Evolutionary conservation across 1,140 invertebrate genomes (phyloP).

Genomic region (Cataglyphis hispanica): DNA sequence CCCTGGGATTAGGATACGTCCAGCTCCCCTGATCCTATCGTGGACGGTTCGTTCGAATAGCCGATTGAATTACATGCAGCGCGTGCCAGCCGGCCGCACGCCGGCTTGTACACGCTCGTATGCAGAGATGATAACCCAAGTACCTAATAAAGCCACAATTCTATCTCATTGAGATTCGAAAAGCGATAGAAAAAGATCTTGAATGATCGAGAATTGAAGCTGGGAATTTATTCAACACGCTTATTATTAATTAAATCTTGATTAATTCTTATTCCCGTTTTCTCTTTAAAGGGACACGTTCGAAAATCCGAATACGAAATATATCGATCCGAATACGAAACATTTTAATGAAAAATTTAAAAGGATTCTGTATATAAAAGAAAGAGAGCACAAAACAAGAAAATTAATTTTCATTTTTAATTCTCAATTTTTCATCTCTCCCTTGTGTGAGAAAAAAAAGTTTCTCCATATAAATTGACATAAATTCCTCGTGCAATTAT

Average conservation of each 20-base stretch:
- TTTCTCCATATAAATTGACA: neutral
- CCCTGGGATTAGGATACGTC: slow-evolving; percentile 69
- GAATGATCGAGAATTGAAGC: neutral
- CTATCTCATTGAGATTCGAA: slow-evolving; percentile 16
- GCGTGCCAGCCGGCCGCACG: slow-evolving; percentile 80
- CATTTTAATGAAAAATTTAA: neutral
- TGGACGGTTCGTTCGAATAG: slow-evolving; percentile 77
- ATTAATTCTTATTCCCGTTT: neutral
- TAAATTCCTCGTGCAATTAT: neutral
- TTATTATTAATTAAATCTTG: neutral
- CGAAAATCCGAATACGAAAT: neutral
- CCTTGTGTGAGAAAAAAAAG: too few species aligned
- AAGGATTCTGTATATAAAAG: neutral
- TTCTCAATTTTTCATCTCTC: neutral
- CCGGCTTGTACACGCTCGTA: slow-evolving; percentile 2
- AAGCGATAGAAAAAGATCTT: slow-evolving; percentile 8
- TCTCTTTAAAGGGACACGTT: neutral
- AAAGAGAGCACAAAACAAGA: neutral
- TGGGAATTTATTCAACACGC: neutral
- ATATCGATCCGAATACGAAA: too few species aligned
- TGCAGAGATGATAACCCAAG: slow-evolving; percentile 12
- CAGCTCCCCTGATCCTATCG: neutral
- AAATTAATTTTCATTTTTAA: neutral
- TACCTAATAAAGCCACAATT: slow-evolving; percentile 51
- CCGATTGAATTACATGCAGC: slow-evolving; percentile 85